These are phyloP conservation scores for Sphenopsis melanotis DNA, from an alignment of 2,797 vertebrate species.

Conservation along the genomic window DNA sequence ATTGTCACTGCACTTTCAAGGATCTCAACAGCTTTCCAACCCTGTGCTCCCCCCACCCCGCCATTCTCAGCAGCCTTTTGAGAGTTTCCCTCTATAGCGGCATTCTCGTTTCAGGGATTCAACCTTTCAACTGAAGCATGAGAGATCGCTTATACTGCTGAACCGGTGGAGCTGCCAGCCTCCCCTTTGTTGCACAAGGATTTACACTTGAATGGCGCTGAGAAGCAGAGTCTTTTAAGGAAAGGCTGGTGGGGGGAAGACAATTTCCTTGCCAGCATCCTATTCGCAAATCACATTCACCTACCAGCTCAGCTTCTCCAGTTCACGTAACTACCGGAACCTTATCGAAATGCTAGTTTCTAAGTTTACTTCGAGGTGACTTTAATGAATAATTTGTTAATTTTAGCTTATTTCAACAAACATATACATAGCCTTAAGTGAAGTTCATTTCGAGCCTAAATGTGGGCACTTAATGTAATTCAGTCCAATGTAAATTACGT, in stretches of 20 bases:
- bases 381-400: background rate
- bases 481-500: background rate
- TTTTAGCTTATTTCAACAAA: background rate
- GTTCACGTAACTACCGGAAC: background rate
- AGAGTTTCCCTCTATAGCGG: background rate
- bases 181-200: slow-evolving; percentile 21
- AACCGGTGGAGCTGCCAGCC: slow-evolving; percentile 21
- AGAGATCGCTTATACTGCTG: slow-evolving; percentile 8
- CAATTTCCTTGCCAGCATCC: background rate
- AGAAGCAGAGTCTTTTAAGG: background rate
- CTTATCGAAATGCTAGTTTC: background rate
- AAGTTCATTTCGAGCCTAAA: background rate
- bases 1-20: background rate
- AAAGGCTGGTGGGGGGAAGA: background rate
- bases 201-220: slow-evolving; percentile 30
- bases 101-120: slow-evolving; percentile 13
- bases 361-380: background rate
- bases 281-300: background rate
- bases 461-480: background rate
- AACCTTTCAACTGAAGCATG: slow-evolving; percentile 41
- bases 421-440: background rate
- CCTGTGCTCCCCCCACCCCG: background rate
- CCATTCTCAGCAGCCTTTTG: slow-evolving; percentile 18
- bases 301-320: background rate
- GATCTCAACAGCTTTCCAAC: background rate